These are phyloP conservation scores for Hemitrygon akajei DNA, from an alignment of 2,797 vertebrate genomes.

Conservation along the genomic window DNA sequence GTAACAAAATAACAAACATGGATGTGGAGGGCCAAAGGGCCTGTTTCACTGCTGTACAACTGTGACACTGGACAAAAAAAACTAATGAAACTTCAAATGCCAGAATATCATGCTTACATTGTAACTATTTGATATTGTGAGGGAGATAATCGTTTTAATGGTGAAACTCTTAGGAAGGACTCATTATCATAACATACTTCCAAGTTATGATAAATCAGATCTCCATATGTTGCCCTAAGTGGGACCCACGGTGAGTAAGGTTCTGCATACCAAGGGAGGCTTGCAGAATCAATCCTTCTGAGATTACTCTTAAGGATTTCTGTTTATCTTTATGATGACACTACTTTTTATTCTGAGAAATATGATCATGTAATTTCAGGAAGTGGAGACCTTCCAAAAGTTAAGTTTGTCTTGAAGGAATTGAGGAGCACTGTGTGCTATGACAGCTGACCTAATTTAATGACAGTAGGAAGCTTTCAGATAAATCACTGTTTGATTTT, in stretches of 20 bases:
- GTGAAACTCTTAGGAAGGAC: neutral
- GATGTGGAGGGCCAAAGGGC: too few relatives aligned
- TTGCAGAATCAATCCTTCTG: neutral
- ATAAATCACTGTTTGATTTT: constrained; percentile 31
- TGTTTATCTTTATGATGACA: neutral
- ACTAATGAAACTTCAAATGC: neutral
- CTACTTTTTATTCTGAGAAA: neutral
- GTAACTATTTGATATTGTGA: neutral
- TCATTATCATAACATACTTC: neutral
- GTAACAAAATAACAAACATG: neutral
- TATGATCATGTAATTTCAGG: neutral
- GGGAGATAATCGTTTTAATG: neutral
- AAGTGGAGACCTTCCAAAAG: neutral
- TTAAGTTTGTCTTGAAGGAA: constrained; percentile 9
- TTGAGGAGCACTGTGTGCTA: neutral
- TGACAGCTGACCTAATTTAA: neutral
- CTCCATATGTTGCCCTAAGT: neutral
- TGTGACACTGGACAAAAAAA: neutral
- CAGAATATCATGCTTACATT: neutral
- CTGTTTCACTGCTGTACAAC: too few relatives aligned
- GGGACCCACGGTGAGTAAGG: neutral
- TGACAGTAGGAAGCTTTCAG: neutral
- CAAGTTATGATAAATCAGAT: neutral
- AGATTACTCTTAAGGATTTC: neutral
- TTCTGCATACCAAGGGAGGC: neutral